Evolutionary conservation across 2,888 invertebrate species (phyloP).

Genomic region (Congeria kusceri): DNA sequence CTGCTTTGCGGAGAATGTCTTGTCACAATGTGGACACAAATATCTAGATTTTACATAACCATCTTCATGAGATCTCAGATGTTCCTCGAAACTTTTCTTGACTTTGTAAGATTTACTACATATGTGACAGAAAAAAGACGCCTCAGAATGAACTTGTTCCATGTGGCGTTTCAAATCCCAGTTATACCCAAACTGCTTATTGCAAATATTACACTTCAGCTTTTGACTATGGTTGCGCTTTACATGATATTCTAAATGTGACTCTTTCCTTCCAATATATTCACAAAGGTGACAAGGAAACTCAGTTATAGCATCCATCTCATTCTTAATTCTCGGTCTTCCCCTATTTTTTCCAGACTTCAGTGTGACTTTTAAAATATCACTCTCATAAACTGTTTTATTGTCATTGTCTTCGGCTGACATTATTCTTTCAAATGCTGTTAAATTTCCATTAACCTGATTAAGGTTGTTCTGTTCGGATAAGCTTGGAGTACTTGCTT

Average conservation of each 20-base stretch:
- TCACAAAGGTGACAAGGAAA: slow-evolving; percentile 34
- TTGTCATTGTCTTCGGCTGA: background rate
- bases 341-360: slow-evolving; percentile 36
- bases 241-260: slow-evolving; percentile 31
- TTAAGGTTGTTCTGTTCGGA: too few species aligned
- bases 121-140: slow-evolving; percentile 71
- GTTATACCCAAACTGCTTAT: slow-evolving; percentile 73
- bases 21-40: slow-evolving; percentile 73
- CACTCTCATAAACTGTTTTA: slow-evolving; percentile 36
- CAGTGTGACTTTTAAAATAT: slow-evolving; percentile 24
- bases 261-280: slow-evolving; percentile 38
- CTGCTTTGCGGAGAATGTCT: slow-evolving; percentile 76
- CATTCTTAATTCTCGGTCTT: slow-evolving; percentile 23
- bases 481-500: too few species aligned
- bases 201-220: slow-evolving; percentile 34
- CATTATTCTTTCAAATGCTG: background rate
- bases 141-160: slow-evolving; percentile 64
- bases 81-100: slow-evolving; percentile 66
- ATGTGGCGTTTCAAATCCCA: slow-evolving; percentile 75
- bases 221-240: slow-evolving; percentile 34
- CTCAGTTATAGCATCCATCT: slow-evolving; percentile 21
- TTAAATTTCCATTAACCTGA: background rate
- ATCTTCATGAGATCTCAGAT: slow-evolving; percentile 71
- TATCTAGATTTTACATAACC: slow-evolving; percentile 74
- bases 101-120: slow-evolving; percentile 76